These are phyloP conservation scores for Platycheirus rosarum DNA, from an alignment of 2,888 invertebrate genomes.

Conservation along the genomic window DNA sequence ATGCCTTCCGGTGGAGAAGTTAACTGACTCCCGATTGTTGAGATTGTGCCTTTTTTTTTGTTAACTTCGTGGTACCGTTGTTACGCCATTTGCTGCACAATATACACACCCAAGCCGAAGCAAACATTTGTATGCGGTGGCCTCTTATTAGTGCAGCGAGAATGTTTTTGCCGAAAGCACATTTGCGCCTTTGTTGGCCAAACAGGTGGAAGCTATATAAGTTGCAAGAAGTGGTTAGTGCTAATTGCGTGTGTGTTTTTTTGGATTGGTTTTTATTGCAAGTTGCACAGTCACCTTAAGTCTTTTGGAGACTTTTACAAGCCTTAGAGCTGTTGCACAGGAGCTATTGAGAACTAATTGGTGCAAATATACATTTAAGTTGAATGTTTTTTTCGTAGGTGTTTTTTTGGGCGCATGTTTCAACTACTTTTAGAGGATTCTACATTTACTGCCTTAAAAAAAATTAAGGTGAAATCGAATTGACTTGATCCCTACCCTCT, in stretches of 20 bases:
- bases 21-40: slow-evolving; percentile 32
- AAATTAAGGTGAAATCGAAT: no score
- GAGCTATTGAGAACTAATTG: slow-evolving; percentile 60
- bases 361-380: not conserved
- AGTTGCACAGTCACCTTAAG: slow-evolving; percentile 47
- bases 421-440: no score
- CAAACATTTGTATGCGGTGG: slow-evolving; percentile 6
- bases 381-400: not conserved
- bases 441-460: no score
- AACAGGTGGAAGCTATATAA: slow-evolving; percentile 62
- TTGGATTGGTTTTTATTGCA: slow-evolving; percentile 36
- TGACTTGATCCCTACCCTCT: no score
- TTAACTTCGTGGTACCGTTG: slow-evolving; percentile 4
- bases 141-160: slow-evolving; percentile 57
- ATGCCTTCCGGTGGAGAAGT: slow-evolving; percentile 71
- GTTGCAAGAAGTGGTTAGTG: slow-evolving; percentile 62
- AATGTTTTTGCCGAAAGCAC: slow-evolving; percentile 63
- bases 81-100: slow-evolving; percentile 15
- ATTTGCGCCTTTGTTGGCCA: slow-evolving; percentile 61
- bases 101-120: slow-evolving; percentile 6
- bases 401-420: no score
- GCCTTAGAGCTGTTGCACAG: slow-evolving; percentile 35
- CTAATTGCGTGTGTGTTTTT: slow-evolving; percentile 64
- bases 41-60: slow-evolving; percentile 11
- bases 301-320: slow-evolving; percentile 46